Evolutionary conservation across 2,888 invertebrate species (phyloP), one percentile per base, ranked within the genome.

Genomic region (Petrophora chlorosata): DNA sequence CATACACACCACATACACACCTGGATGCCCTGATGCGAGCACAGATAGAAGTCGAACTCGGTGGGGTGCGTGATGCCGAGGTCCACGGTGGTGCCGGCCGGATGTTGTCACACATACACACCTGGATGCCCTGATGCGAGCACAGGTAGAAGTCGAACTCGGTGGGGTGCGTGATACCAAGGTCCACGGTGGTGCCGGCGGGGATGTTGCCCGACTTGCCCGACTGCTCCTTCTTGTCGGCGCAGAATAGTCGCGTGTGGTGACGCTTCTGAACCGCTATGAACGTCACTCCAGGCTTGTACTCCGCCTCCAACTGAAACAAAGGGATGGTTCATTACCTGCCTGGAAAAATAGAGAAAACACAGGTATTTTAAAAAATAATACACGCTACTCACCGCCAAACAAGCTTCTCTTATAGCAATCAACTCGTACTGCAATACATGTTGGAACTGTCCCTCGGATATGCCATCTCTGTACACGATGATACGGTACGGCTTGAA

Each of bases 71-170:
- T 99, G 80, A 99, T 99, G 66, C 99, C 99, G 56, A 99, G 97
- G 90, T 99, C 99, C 33, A 99, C 99, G 0, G 99, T 99, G 44
- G 99, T 99, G 46, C 99, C 99, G 14, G 99, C 99, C 99, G 99
- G 76, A 99, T 99, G 91, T 99, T 99, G 53, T 99, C 99, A 14
- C 13, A 9, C 22, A 91, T 97, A 59, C 65, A 73, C 76, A 96
- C 96, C 93, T 97, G 98, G 68, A 98, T 98, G 62, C 98, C 98
- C 88, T 98, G 97, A 84, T 98, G 98, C 86, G 97, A 98, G 93
- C 99, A 99, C 50, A 99, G 93, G 87, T 99, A 99, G 91, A 99
- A 99, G 90, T 99, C 99, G 87, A 99, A 99, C 90, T 99, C 99
- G 3, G 99, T 99, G 36, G 99, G 99, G 91, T 99, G 99, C 34